phyloP scores from a whole-genome alignment of 2,797 vertebrate genomes.

The Parauchenoglanis punctatus region DNA sequence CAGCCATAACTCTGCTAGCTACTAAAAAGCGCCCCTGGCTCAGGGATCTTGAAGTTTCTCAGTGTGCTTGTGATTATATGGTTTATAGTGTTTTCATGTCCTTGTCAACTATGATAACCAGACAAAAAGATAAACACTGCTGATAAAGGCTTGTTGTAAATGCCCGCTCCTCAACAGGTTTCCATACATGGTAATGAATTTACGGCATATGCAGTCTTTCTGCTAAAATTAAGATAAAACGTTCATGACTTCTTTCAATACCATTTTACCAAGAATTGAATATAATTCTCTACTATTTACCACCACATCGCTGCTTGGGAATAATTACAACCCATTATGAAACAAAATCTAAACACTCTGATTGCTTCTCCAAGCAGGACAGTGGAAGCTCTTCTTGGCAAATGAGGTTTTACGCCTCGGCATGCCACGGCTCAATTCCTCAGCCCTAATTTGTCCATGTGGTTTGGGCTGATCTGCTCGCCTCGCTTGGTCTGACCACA shows the following conservation, averaged over 20 bases:
- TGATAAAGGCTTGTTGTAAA: neutral
- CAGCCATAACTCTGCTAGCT: neutral
- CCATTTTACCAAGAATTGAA: neutral
- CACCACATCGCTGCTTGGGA: neutral
- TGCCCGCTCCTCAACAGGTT: neutral
- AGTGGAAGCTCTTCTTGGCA: neutral
- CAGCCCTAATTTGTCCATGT: slow-evolving; percentile 28
- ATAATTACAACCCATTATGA: too few relatives aligned
- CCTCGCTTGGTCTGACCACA: slow-evolving; percentile 27
- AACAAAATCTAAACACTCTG: neutral
- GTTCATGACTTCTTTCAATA: neutral
- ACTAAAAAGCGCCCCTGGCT: neutral
- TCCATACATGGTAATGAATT: neutral
- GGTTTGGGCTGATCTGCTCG: slow-evolving; percentile 21
- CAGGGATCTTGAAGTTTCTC: neutral
- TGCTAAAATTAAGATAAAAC: too few relatives aligned
- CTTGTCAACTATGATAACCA: neutral
- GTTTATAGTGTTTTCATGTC: neutral
- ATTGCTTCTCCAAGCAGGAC: neutral
- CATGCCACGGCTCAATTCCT: slow-evolving; percentile 3
- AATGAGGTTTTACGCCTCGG: slow-evolving; percentile 26
- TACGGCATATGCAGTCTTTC: neutral
- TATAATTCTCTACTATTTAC: neutral
- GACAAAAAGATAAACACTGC: neutral
- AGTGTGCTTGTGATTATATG: neutral